Percentiles rank a stretch among this genome's conserved stretches.
Conservation (phyloP, 2,888 invertebrate species). For the Lasioglossum lativentre region DNA sequence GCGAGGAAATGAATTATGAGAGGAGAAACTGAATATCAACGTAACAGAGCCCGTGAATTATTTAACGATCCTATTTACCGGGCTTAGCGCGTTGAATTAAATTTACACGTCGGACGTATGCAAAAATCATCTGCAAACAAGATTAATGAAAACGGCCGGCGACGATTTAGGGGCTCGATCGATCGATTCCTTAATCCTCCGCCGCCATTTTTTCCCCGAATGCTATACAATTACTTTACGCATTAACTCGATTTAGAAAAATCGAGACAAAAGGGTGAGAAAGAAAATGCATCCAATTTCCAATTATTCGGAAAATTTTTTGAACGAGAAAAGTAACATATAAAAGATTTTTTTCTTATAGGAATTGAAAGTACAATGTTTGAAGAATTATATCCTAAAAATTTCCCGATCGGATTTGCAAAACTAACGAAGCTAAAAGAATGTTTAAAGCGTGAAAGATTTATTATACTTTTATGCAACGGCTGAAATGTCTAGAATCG, state of each 20-base stretch:
- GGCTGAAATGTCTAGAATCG: not conserved
- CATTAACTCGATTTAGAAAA: not conserved
- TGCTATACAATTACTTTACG: not conserved
- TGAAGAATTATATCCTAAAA: not conserved
- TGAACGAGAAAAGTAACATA: not conserved
- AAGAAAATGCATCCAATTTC: too few relatives aligned
- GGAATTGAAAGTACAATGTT: not conserved
- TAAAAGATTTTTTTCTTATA: not conserved
- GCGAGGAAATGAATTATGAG: constrained; percentile 46
- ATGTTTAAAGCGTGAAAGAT: not conserved
- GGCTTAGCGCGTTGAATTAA: constrained; percentile 33
- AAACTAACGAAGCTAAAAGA: not conserved
- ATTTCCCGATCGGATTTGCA: not conserved
- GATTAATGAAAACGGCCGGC: constrained; percentile 41
- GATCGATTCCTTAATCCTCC: constrained; percentile 13
- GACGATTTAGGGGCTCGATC: constrained; percentile 6
- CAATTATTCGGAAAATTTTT: not conserved
- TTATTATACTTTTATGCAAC: not conserved
- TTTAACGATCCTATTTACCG: constrained; percentile 46
- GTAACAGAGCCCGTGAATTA: constrained; percentile 54
- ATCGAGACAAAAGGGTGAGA: too few relatives aligned
- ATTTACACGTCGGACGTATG: constrained; percentile 18
- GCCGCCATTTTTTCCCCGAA: too few relatives aligned
- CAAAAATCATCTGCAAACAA: constrained; percentile 39
- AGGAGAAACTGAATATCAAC: constrained; percentile 41